Evolutionary conservation across 2,797 vertebrate species (phyloP).

Genomic region (Tragopan temminckii): DNA sequence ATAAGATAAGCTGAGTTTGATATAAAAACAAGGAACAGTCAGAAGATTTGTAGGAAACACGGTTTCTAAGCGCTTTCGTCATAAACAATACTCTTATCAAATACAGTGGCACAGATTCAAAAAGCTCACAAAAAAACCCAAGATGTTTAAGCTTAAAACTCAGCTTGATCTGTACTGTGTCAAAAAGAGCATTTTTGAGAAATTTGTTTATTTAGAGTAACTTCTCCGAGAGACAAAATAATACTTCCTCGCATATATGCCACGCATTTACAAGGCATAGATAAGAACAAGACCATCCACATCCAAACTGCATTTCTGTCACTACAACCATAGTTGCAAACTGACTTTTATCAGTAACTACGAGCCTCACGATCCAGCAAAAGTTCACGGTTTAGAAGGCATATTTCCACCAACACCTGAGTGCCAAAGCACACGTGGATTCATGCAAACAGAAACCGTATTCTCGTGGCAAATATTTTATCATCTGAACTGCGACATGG

Average conservation of each 20-base stretch:
- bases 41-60: conserved; percentile 15
- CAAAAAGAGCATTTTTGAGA: neutral
- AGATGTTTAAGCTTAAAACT: neutral
- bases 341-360: neutral
- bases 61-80: neutral
- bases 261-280: neutral
- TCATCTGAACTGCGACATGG: neutral
- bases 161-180: neutral
- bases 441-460: neutral
- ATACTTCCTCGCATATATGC: neutral
- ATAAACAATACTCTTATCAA: neutral
- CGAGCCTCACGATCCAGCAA: neutral
- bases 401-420: neutral
- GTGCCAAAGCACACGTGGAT: neutral
- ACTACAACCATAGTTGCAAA: neutral
- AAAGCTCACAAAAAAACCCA: neutral
- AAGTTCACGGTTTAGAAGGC: neutral
- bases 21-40: conserved; percentile 26
- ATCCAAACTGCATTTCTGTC: neutral
- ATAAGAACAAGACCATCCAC: rapidly evolving
- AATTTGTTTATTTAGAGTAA: neutral
- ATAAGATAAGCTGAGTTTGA: neutral
- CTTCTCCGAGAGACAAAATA: neutral
- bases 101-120: neutral
- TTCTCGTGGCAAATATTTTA: neutral